These are phyloP conservation scores for Lycia hirtaria DNA, from an alignment of 2,888 invertebrate genomes.

Conservation along the genomic window DNA sequence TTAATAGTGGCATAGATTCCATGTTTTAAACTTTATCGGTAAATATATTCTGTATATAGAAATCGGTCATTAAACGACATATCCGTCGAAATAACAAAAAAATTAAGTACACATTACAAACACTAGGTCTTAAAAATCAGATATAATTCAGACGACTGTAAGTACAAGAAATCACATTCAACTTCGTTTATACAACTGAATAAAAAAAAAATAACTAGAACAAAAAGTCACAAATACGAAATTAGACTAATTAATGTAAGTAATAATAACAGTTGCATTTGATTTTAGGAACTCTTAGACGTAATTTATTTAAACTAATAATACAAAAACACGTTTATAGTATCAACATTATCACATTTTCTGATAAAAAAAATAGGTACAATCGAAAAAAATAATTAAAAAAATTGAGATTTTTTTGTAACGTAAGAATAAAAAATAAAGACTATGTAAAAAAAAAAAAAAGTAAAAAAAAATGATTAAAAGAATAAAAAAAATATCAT, in stretches of 20 bases:
- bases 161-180: background rate
- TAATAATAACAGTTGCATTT: slow-evolving; percentile 15
- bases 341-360: slow-evolving; percentile 26
- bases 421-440: background rate
- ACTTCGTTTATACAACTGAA: slow-evolving; percentile 1
- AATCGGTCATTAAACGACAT: background rate
- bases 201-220: no score
- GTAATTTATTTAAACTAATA: slow-evolving; percentile 28
- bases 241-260: no score
- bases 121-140: background rate
- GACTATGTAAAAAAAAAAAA: background rate
- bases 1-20: background rate
- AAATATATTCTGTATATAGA: background rate
- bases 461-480: background rate
- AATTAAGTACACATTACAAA: background rate
- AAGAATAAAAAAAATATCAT: slow-evolving; percentile 2
- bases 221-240: background rate
- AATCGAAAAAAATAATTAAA: background rate
- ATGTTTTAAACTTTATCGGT: background rate
- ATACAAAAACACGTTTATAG: slow-evolving; percentile 23
- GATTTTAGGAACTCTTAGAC: slow-evolving; percentile 53
- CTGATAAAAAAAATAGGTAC: slow-evolving; percentile 24
- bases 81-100: background rate
- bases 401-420: background rate
- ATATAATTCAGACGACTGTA: background rate